These are phyloP conservation scores for Leucozona laternaria DNA, from an alignment of 2,888 invertebrate genomes.

Conservation along the genomic window DNA sequence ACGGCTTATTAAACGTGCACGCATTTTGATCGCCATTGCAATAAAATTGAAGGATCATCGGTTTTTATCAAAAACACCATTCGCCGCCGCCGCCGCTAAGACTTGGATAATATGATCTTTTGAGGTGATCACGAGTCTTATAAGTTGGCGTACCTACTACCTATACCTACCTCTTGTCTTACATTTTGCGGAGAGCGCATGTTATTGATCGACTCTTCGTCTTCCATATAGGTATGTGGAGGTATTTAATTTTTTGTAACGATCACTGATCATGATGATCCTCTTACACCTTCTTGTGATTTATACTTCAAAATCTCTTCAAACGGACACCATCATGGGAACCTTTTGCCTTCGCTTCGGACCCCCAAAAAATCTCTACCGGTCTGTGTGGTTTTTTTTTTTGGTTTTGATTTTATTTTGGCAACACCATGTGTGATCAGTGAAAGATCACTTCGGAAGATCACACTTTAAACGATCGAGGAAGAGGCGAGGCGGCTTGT, in stretches of 20 bases:
- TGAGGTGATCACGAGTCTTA: slow-evolving; percentile 38
- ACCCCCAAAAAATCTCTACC: slow-evolving; percentile 10
- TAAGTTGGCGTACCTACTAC: slow-evolving; percentile 11
- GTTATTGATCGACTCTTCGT: slow-evolving; percentile 1
- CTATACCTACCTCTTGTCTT: not conserved
- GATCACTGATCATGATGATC: slow-evolving; percentile 45
- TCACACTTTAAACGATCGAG: slow-evolving; percentile 35
- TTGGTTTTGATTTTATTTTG: slow-evolving; percentile 49
- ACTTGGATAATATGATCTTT: slow-evolving; percentile 20
- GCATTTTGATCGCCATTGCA: slow-evolving; percentile 51
- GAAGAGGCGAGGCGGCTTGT: slow-evolving; percentile 24
- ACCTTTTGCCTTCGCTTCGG: not conserved
- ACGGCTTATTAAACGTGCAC: slow-evolving; percentile 44
- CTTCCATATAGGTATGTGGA: not conserved
- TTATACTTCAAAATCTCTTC: slow-evolving; percentile 30
- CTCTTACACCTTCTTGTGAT: slow-evolving; percentile 31
- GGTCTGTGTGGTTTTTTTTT: not conserved
- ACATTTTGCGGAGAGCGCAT: not conserved
- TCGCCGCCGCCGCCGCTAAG: slow-evolving; percentile 7
- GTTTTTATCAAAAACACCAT: slow-evolving; percentile 17
- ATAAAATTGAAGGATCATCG: slow-evolving; percentile 39
- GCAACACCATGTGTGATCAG: slow-evolving; percentile 51
- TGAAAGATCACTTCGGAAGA: slow-evolving; percentile 34
- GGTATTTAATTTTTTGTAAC: not conserved
- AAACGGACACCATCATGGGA: slow-evolving; percentile 31